phyloP scores from a whole-genome alignment of 2,888 invertebrate genomes.

The Drosophila histrio region DNA sequence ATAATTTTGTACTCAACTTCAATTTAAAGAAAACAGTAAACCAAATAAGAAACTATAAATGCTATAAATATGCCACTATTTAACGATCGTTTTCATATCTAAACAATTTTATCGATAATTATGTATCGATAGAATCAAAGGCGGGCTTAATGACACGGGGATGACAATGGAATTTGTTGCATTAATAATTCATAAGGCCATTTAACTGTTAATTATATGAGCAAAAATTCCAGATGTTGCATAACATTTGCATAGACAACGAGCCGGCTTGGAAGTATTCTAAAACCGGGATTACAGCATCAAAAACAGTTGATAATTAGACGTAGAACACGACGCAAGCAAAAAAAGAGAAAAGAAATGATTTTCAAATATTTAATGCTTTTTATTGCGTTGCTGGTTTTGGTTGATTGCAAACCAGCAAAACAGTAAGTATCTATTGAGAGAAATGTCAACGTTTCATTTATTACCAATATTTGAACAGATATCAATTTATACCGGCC shows the following conservation, averaged over 20 bases:
- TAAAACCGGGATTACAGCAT: conserved; percentile 17
- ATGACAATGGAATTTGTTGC: conserved; percentile 39
- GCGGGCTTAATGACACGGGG: conserved; percentile 9
- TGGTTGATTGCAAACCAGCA: conserved; percentile 7
- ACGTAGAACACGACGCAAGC: conserved; percentile 22
- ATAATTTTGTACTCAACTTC: conserved; percentile 39
- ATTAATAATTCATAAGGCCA: conserved; percentile 48
- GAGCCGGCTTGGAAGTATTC: conserved; percentile 20
- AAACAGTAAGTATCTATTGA: conserved; percentile 39
- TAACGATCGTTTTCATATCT: conserved; percentile 9
- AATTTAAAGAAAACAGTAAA: conserved; percentile 19
- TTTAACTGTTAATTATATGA: conserved; percentile 41
- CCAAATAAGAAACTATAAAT: conserved; percentile 37
- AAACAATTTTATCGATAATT: neutral
- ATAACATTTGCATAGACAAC: conserved; percentile 51
- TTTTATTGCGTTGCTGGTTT: conserved; percentile 4
- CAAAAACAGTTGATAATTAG: conserved; percentile 26
- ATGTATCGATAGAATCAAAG: neutral
- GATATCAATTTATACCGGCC: conserved; percentile 61
- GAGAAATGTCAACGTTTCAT: neutral
- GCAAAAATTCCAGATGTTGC: conserved; percentile 43
- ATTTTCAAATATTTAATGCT: conserved; percentile 23
- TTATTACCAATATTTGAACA: conserved; percentile 5
- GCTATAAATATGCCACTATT: conserved; percentile 48
- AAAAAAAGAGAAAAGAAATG: conserved; percentile 18